Evolutionary conservation across 1,140 invertebrate species (phyloP), one percentile per base, ranked within the genome.

Genomic region (Drosophila virilis): DNA sequence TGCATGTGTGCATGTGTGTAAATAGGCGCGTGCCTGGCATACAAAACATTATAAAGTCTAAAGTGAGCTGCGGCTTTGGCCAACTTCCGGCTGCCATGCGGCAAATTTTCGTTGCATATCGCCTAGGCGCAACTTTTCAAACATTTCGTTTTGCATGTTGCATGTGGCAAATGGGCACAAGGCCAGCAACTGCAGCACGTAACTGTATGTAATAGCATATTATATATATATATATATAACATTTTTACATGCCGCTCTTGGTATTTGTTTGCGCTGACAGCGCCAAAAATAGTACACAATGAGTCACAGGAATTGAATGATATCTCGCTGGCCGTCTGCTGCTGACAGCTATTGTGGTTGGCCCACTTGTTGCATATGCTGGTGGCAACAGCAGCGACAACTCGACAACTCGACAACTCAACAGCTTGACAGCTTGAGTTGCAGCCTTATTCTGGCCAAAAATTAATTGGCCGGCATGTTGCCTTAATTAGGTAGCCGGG

Each of bases 1-100:
- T 50, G 40, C 17, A 9, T 52, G 59, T 42, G 46, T n/a, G 32
- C 22, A 22, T 22, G 48, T 52, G 38, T 12, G 17, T 22, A 8
- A n/a, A 8, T n/a, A 9, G 17, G 17, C 68, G 59, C 71, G 71
- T 82, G 66, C 43, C 22, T 33, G 12, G 66, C 65, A 66, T 68
- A 59, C 48, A 48, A 45, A 32, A 42, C 52, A 13, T 13, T 40
- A 48, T 35, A 42, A 46, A 37, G 58, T 66, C 35, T 46, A 37
- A 46, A 42, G 58, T 66, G 35, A 50, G 42, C 54, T 50, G 43
- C 46, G 59, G 46, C 51, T 74, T 74, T 61, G 66, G 22, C 61
- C 57, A 74, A 79, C 79, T 88, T 88, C 79, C 79, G 79, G 22
- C 61, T 58, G 82, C 45, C 38, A 48, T 55, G 68, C 57, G n/a